A percentile compares a stretch with the other conserved stretches of the same genome.
These are phyloP conservation scores for Nephrotoma guestfalica DNA, from an alignment of 2,888 invertebrate genomes.

Conservation along the genomic window DNA sequence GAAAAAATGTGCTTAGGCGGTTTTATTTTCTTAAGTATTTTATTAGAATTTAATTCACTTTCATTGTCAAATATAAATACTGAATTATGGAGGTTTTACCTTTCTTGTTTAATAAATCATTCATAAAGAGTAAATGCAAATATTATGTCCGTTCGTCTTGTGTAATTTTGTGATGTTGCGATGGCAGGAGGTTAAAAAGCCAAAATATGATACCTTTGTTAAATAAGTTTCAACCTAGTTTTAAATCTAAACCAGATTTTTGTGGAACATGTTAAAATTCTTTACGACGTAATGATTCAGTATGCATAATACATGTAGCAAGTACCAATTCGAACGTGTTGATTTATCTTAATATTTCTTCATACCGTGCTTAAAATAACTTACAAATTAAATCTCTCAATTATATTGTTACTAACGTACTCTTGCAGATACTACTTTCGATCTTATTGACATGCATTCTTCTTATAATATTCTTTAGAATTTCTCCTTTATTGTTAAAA, in stretches of 20 bases:
- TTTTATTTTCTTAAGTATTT: not conserved
- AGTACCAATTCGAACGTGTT: no score
- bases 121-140: not conserved
- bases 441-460: not conserved
- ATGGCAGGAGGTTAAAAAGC: not conserved
- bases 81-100: not conserved
- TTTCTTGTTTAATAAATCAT: not conserved
- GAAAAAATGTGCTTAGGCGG: not conserved
- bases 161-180: not conserved
- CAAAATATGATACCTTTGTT: not conserved
- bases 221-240: not conserved
- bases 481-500: not conserved
- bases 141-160: not conserved
- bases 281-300: no score
- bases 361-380: no score
- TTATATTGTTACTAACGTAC: not conserved
- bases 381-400: no score
- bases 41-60: not conserved
- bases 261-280: not conserved
- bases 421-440: not conserved
- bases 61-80: not conserved
- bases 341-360: no score
- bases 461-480: not conserved
- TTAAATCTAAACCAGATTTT: not conserved
- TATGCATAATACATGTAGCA: no score